phyloP scores from a whole-genome alignment of 1,140 invertebrate genomes.

The Oncopodura yosiiana region DNA sequence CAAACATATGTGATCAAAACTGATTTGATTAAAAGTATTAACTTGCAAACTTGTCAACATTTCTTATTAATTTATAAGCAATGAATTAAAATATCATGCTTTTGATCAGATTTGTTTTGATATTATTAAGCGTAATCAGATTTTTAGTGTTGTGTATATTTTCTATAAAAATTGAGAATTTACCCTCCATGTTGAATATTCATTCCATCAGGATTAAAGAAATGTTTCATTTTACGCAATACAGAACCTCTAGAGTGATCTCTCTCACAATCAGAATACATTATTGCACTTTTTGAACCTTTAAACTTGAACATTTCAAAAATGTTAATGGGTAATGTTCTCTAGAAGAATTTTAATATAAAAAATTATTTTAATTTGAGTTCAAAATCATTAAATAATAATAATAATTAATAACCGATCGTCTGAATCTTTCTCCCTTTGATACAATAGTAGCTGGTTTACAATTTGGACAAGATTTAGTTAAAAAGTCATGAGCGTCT shows the following conservation, averaged over 20 bases:
- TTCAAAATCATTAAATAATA: neutral
- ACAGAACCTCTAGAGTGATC: slow-evolving; percentile 17
- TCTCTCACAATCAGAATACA: slow-evolving; percentile 32
- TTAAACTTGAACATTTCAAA: neutral
- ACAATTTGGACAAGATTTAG: slow-evolving; percentile 26
- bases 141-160: too few relatives aligned
- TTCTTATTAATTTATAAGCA: too few relatives aligned
- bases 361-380: too few relatives aligned
- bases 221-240: slow-evolving; percentile 4
- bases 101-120: too few relatives aligned
- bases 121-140: too few relatives aligned
- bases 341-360: too few relatives aligned
- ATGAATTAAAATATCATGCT: too few relatives aligned
- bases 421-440: slow-evolving; percentile 12
- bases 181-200: too few relatives aligned
- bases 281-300: slow-evolving; percentile 9
- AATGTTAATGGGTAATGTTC: too few relatives aligned
- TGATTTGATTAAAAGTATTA: neutral
- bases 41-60: too few relatives aligned
- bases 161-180: too few relatives aligned
- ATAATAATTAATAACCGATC: slow-evolving; percentile 20
- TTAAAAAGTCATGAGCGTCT: neutral
- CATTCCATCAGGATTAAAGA: slow-evolving; percentile 15
- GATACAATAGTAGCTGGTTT: slow-evolving; percentile 6
- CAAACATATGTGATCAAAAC: too few relatives aligned